Base-by-base conservation (phyloP, 2,113 vertebrate species). In the Oncorhynchus tshawytscha region DNA sequence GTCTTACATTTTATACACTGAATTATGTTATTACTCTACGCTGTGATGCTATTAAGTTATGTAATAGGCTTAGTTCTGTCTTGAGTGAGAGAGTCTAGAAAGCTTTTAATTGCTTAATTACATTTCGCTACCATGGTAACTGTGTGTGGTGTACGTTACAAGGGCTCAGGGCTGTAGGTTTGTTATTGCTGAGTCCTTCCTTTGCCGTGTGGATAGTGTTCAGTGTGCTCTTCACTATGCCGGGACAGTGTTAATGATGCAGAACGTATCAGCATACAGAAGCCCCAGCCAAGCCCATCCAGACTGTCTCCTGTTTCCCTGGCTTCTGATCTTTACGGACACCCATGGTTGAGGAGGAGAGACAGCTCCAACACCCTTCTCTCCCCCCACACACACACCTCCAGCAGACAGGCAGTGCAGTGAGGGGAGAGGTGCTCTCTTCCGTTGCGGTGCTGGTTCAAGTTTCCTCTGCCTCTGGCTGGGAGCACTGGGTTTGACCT, bases 381-480 rank as follows among this genome's bases (percentile, higher is more conserved):
- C 39, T 45, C 39, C 11, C 39, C 2, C 81, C 81, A 86, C 62
- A 29, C 62, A 49, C 65, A 29, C 73, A 75, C 18, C 51, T 67
- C 31, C 18, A 34, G 29, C 16, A 34, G 67, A 29, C 12, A 48
- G 71, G 84, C 57, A 77, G 82, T 51, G 49, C 49, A 5, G 73
- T 62, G 31, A 54, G 51, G 84, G 48, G 83, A 79, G 67, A 54
- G 51, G 16, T 60, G 60, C 25, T 79, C 65, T 85, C 66, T 68
- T 71, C 70, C 80, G 74, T 76, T 88, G 82, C 84, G 82, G 85
- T 78, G 83, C 81, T 86, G 88, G 88, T 88, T 91, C 90, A 88
- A 81, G 90, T 92, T 92, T 90, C 90, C 84, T 76, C 79, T 83
- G 86, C 88, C 84, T 75, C 79, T 83, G 86, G 89, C 80, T 45